Evolutionary conservation across 2,888 invertebrate genomes (phyloP), one percentile per base, ranked within the genome.

Genomic region (Drosophila fungiperda): DNA sequence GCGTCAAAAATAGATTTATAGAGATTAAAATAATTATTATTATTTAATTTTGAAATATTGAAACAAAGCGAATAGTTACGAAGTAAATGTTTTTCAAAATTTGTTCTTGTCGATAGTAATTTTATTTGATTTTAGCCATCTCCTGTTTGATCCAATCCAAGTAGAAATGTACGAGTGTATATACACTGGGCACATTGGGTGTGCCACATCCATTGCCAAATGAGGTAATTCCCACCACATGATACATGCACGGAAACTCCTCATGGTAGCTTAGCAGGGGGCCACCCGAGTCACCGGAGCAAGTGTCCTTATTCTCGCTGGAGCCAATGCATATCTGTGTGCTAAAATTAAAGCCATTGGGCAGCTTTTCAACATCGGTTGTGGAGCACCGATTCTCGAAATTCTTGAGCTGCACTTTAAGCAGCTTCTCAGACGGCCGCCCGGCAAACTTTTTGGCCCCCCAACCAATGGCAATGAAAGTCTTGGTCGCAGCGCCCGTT

Each of bases 351-450:
- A 79, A 81, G 3, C 91, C 91, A 8, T 61, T 40, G 15, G 89
- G 83, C 9, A 91, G 52, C 35, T 72, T 78, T 0, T 79, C 81
- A 0, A 72, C 23, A 11, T 85, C 79, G 0, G 64, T 68, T 5
- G 74, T 54, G 7, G 58, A 36, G 36, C 91, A 91, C 0, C 58
- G 63, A 2, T 87, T 76, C 0, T 87, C 48, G 45, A 93, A 94
- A 11, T 93, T 89, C 1, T 92, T 91, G 15, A 95, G 86, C 3
- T 92, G 93, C 0, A 95, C 95, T 88, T 95, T 95, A 11, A 94
- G 84, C 62, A 95, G 87, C 73, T 93, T 91, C 17, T 88, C 92
- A 50, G 92, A 91, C 45, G 91, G 84, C 2, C 52, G 57, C 32
- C 90, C 83, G 58, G 90, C 81, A 54, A 87, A 93, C n/a, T 86